Evolutionary conservation across 2,888 invertebrate genomes (phyloP).

Genomic region (Sicus ferrugineus): DNA sequence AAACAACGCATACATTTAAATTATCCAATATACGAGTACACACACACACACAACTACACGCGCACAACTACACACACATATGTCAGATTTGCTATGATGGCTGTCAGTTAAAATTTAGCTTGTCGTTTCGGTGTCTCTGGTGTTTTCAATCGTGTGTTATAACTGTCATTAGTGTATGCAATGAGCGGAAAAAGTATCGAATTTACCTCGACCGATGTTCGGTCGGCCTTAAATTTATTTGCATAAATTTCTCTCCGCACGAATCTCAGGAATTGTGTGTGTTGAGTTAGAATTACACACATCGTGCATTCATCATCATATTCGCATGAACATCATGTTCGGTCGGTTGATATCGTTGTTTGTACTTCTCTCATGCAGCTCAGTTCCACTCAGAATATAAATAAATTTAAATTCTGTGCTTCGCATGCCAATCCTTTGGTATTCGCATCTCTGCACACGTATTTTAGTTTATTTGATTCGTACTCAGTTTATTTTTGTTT

Average conservation of each 20-base stretch:
- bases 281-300: too few relatives aligned
- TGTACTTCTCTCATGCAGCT: neutral
- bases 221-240: too few relatives aligned
- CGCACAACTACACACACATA: too few relatives aligned
- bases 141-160: neutral
- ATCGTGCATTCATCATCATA: neutral
- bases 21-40: neutral
- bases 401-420: slow-evolving; percentile 3
- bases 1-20: neutral
- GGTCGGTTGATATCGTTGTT: neutral
- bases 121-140: neutral
- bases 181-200: too few relatives aligned
- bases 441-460: slow-evolving; percentile 8
- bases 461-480: slow-evolving; percentile 25
- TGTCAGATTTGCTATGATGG: too few relatives aligned
- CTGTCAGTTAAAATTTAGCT: too few relatives aligned
- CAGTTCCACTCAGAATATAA: slow-evolving; percentile 1
- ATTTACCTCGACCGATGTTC: too few relatives aligned
- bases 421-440: slow-evolving; percentile 22
- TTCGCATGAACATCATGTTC: neutral
- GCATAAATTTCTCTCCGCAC: too few relatives aligned
- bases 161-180: neutral
- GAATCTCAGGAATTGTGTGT: too few relatives aligned
- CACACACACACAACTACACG: neutral
- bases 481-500: slow-evolving; percentile 10